Evolutionary conservation across 2,888 invertebrate genomes (phyloP).

Genomic region (Sarcophaga variegata): DNA sequence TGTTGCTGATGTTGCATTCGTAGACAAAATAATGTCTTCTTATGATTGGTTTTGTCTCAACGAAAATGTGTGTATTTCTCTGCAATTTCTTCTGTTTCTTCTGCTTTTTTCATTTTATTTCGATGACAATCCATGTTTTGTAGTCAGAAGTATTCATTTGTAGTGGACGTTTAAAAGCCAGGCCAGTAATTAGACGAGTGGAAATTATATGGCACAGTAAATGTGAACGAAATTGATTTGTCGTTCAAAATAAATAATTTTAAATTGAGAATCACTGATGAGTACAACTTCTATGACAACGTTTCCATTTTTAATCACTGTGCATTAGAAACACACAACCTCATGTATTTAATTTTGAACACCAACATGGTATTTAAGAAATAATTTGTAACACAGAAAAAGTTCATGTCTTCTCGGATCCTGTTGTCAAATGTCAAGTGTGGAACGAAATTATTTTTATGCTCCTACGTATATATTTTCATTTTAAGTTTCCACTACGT

Average conservation of each 20-base stretch:
- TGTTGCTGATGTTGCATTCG: constrained; percentile 67
- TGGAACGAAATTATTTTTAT: no score
- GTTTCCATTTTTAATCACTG: no score
- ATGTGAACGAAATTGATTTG: neutral
- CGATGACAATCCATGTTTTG: neutral
- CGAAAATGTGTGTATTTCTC: constrained; percentile 8
- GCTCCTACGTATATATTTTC: no score
- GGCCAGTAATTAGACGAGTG: constrained; percentile 56
- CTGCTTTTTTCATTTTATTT: neutral
- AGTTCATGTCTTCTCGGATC: no score
- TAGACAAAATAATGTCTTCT: constrained; percentile 64
- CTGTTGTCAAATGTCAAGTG: no score
- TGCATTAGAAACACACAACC: no score
- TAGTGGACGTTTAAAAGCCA: constrained; percentile 28
- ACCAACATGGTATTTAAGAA: no score
- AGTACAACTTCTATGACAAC: no score
- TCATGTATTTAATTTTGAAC: no score
- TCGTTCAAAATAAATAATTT: neutral
- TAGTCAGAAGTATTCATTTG: constrained; percentile 1
- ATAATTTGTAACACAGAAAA: no score
- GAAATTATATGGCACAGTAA: constrained; percentile 32
- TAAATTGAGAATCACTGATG: neutral
- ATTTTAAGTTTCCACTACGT: no score
- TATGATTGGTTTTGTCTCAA: constrained; percentile 65
- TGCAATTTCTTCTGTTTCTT: constrained; percentile 1